Percentiles rank a stretch among this genome's conserved stretches.
phyloP scores from a whole-genome alignment of 2,888 invertebrate genomes.

The Sericinus montela region DNA sequence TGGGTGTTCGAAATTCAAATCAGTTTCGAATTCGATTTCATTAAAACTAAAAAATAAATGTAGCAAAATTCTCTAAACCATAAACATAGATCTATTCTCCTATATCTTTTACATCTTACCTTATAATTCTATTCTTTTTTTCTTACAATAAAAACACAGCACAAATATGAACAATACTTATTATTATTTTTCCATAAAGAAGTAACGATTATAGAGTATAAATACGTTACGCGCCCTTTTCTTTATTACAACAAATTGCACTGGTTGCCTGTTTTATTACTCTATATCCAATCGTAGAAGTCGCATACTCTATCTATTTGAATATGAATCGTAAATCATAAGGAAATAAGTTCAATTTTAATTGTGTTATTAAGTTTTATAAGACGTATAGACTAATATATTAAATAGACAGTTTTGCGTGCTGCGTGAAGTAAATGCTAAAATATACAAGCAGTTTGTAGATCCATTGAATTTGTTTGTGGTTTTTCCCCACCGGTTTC shows the following conservation, averaged over 20 bases:
- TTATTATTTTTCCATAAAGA: too few relatives aligned
- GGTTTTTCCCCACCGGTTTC: constrained; percentile 21
- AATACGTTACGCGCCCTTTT: constrained; percentile 25
- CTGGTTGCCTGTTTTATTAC: constrained; percentile 13
- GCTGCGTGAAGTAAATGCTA: constrained; percentile 24
- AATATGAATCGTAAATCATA: background rate
- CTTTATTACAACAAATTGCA: constrained; percentile 25
- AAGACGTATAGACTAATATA: background rate
- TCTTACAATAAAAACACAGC: too few relatives aligned
- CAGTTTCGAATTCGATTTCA: too few relatives aligned
- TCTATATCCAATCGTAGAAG: background rate
- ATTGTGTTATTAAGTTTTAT: background rate
- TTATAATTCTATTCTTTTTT: too few relatives aligned
- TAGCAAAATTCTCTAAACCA: too few relatives aligned
- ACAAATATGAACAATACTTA: too few relatives aligned
- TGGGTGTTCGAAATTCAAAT: too few relatives aligned
- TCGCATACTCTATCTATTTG: background rate
- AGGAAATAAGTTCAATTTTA: background rate
- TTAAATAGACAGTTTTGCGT: constrained; percentile 32
- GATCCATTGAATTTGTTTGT: constrained; percentile 31
- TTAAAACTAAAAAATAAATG: too few relatives aligned
- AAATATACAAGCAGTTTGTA: constrained; percentile 13
- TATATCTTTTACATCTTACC: too few relatives aligned
- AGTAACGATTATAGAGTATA: constrained; percentile 17
- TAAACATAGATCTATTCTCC: too few relatives aligned